These are phyloP conservation scores for Lophochroa leadbeateri DNA, from an alignment of 2,113 vertebrate species.

Conservation along the genomic window DNA sequence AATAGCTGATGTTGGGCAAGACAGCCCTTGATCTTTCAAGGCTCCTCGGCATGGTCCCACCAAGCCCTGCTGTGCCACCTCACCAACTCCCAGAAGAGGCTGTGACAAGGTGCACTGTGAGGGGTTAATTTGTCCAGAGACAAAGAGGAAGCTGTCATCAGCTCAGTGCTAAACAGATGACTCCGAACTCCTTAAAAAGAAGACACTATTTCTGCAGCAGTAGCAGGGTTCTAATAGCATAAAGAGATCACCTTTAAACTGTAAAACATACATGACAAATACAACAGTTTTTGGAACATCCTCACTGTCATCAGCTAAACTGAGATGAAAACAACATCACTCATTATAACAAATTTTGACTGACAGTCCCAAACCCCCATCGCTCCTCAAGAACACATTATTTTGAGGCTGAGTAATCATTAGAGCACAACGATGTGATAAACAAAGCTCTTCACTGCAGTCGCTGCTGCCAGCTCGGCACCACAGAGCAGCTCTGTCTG, in stretches of 20 bases:
- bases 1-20: background rate
- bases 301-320: conserved; percentile 19
- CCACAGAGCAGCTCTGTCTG: background rate
- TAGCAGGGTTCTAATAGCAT: background rate
- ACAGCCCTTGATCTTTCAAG: background rate
- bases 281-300: conserved; percentile 30
- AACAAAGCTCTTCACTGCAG: conserved; percentile 25
- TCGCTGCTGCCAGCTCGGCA: background rate
- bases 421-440: conserved; percentile 11
- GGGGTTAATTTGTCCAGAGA: background rate
- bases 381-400: background rate
- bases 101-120: background rate
- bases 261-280: conserved; percentile 16
- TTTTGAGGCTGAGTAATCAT: conserved; percentile 49
- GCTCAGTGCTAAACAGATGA: background rate
- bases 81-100: background rate
- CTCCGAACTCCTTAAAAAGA: conserved; percentile 26
- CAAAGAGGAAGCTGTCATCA: conserved; percentile 13
- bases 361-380: conserved; percentile 29
- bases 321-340: conserved; percentile 20
- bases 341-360: conserved; percentile 38
- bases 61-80: background rate
- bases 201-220: conserved; percentile 16
- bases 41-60: background rate
- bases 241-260: conserved; percentile 24